Evolutionary conservation across 1,140 invertebrate genomes (phyloP).

Genomic region (Polyergus mexicanus): DNA sequence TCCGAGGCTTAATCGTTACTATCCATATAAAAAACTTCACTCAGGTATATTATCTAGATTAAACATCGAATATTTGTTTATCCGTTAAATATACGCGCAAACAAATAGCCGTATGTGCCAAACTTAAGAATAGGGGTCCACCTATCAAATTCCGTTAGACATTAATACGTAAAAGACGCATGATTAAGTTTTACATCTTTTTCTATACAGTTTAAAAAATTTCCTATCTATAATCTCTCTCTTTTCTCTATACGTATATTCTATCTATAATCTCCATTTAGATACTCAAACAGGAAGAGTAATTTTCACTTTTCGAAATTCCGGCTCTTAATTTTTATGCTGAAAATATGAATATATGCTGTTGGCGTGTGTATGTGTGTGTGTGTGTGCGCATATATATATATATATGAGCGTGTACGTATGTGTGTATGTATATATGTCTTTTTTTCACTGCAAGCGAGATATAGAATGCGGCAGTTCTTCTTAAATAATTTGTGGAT

Average conservation of each 20-base stretch:
- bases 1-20: conserved; percentile 87
- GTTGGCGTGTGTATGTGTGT: neutral
- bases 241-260: too few relatives aligned
- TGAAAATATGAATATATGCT: conserved; percentile 16
- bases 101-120: conserved; percentile 68
- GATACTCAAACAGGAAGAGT: neutral
- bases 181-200: conserved; percentile 31
- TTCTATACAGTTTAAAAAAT: conserved; percentile 10
- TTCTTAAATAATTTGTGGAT: conserved; percentile 34
- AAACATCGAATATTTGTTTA: conserved; percentile 61
- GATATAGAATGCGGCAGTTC: conserved; percentile 7
- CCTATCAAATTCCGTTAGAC: conserved; percentile 12
- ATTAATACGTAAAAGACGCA: neutral
- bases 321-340: conserved; percentile 8
- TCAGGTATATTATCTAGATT: conserved; percentile 84
- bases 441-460: conserved; percentile 16
- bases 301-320: conserved; percentile 9
- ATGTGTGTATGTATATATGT: too few relatives aligned
- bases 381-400: too few relatives aligned
- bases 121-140: conserved; percentile 67
- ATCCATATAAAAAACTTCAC: conserved; percentile 84
- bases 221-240: neutral
- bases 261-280: neutral
- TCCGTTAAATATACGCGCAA: neutral
- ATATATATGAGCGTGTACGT: too few relatives aligned